A percentile compares a stretch with the other conserved stretches of the same genome.
These are phyloP conservation scores for Montipora capricornis DNA, from an alignment of 64 coral and sea anemone genomes.

Conservation along the genomic window DNA sequence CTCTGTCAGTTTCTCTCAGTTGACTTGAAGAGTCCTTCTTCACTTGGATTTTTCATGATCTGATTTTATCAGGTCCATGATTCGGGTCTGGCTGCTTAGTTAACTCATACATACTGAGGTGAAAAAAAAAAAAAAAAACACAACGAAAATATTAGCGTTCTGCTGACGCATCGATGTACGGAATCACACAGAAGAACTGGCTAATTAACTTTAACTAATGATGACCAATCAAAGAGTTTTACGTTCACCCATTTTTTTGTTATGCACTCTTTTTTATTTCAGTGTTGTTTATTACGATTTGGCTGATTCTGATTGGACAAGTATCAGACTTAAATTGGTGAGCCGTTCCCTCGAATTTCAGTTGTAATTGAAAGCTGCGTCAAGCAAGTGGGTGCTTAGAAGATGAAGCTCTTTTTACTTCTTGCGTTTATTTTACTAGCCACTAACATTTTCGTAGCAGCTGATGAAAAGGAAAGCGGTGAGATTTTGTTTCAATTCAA, in stretches of 20 bases:
- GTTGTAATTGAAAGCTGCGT: not conserved
- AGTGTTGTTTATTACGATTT: not conserved
- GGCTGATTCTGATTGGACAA: not conserved
- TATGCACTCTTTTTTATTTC: not conserved
- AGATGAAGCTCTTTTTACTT: slow-evolving; percentile 16
- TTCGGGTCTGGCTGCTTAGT: no score
- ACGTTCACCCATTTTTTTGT: not conserved
- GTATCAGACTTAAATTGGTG: not conserved
- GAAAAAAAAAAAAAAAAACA: no score
- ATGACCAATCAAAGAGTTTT: not conserved
- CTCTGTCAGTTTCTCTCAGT: no score
- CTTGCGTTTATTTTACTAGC: not conserved
- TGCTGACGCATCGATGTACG: no score
- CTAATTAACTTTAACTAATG: not conserved
- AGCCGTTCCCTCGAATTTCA: not conserved
- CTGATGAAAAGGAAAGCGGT: slow-evolving; percentile 22
- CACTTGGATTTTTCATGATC: no score
- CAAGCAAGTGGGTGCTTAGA: not conserved
- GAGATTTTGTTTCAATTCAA: not conserved
- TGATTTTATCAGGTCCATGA: no score
- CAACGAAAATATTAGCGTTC: no score
- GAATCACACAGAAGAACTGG: not conserved
- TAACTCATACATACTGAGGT: no score
- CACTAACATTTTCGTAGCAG: not conserved
- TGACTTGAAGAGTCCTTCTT: no score